Conservation (phyloP, 2,888 invertebrate genomes). For the Drosophila mimetica region DNA sequence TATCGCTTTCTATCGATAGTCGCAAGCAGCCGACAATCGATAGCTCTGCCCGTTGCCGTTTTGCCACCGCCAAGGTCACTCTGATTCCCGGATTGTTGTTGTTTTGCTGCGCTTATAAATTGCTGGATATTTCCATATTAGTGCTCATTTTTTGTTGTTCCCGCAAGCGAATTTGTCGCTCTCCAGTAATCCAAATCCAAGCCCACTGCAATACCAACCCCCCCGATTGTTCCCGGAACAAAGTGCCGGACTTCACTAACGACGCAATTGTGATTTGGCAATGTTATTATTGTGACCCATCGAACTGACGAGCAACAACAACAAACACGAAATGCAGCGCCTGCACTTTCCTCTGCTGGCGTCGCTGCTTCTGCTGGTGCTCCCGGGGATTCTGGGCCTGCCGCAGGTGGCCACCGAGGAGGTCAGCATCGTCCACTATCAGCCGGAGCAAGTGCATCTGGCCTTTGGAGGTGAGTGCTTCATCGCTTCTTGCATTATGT, state of each 20-base stretch:
- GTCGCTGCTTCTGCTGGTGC: conserved; percentile 3
- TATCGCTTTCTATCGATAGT: conserved; percentile 7
- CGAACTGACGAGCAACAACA: conserved; percentile 1
- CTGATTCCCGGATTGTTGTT: conserved; percentile 1
- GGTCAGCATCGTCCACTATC: conserved; percentile 84
- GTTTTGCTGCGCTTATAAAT: conserved; percentile 51
- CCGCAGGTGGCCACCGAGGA: background rate
- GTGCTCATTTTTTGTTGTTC: conserved; percentile 30
- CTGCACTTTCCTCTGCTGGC: conserved; percentile 41
- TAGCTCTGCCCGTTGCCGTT: background rate
- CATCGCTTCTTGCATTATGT: conserved; percentile 2
- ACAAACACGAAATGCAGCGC: conserved; percentile 37
- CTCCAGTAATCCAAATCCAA: background rate
- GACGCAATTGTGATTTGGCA: conserved; percentile 36
- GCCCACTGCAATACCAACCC: background rate
- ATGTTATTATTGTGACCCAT: conserved; percentile 11
- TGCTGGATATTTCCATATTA: conserved; percentile 46
- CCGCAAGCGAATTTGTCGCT: background rate
- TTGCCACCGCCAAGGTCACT: conserved; percentile 15
- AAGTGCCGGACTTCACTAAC: conserved; percentile 9
- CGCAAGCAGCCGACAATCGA: background rate
- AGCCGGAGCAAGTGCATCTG: conserved; percentile 89
- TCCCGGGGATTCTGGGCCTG: conserved; percentile 15
- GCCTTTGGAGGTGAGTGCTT: conserved; percentile 86
- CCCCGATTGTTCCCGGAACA: background rate